Percentiles rank a stretch among this genome's conserved stretches.
phyloP scores from a whole-genome alignment of 2,888 invertebrate genomes.

The Diadegma fenestrale region DNA sequence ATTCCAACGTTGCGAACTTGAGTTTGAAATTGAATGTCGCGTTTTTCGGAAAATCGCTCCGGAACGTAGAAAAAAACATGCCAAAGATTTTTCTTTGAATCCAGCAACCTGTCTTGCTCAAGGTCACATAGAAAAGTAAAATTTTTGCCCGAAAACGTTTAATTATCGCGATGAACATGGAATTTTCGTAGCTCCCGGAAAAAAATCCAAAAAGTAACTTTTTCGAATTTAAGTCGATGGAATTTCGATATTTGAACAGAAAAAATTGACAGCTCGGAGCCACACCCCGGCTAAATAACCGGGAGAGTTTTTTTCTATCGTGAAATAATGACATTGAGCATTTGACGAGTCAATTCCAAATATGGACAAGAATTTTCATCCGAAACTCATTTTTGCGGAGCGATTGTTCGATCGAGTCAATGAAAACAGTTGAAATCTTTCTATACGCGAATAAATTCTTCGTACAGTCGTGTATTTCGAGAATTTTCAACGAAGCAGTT shows the following conservation, averaged over 20 bases:
- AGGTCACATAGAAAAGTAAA: too few relatives aligned
- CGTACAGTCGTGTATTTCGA: neutral
- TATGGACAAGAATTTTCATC: neutral
- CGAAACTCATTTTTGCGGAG: neutral
- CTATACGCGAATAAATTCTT: neutral
- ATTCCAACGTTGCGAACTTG: too few relatives aligned
- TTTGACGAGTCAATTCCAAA: constrained; percentile 8
- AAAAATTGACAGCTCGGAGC: neutral
- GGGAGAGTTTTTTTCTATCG: constrained; percentile 5
- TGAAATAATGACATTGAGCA: constrained; percentile 7
- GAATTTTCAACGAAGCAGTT: constrained; percentile 5
- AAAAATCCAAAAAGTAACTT: too few relatives aligned
- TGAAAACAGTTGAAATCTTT: neutral
- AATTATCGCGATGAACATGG: neutral
- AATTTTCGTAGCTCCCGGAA: too few relatives aligned
- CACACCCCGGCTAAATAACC: constrained; percentile 22
- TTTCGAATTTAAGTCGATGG: neutral
- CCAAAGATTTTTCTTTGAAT: too few relatives aligned
- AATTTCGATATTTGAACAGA: neutral
- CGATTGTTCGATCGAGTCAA: neutral
- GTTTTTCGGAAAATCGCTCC: too few relatives aligned
- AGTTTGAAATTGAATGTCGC: too few relatives aligned
- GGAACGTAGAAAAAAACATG: neutral
- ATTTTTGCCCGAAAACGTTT: neutral
- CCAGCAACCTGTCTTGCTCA: too few relatives aligned